Percentiles rank a stretch among this genome's conserved stretches.
phyloP scores from a whole-genome alignment of 2,113 vertebrate genomes.

The Thermophis baileyi region DNA sequence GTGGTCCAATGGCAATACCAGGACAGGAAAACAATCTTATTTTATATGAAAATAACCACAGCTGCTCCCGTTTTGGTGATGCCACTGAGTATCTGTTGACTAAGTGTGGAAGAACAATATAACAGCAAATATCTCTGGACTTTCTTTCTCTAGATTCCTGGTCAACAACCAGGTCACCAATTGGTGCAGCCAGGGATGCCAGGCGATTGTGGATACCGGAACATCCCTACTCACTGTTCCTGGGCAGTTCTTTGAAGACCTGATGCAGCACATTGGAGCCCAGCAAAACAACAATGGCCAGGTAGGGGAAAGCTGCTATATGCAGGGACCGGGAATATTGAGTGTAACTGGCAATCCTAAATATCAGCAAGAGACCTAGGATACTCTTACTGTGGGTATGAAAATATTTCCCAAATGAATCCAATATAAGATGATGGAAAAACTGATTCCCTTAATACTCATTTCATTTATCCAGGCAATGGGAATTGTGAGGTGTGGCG shows the following conservation, averaged over 20 bases:
- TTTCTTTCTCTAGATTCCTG: slow-evolving; percentile 50
- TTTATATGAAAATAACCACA: not conserved
- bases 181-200: slow-evolving; percentile 67
- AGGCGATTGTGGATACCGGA: slow-evolving; percentile 68
- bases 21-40: not conserved
- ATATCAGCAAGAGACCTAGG: not conserved
- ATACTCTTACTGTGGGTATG: not conserved
- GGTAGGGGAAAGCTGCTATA: slow-evolving; percentile 34
- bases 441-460: not conserved
- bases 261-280: slow-evolving; percentile 66
- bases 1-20: not conserved
- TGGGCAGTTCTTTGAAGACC: slow-evolving; percentile 23
- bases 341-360: not conserved
- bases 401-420: not conserved
- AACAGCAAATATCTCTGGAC: not conserved
- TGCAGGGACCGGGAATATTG: too few relatives aligned
- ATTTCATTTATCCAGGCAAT: too few relatives aligned
- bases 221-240: slow-evolving; percentile 65
- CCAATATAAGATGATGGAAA: not conserved
- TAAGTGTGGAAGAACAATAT: not conserved
- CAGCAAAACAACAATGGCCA: slow-evolving; percentile 54
- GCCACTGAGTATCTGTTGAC: not conserved
- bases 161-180: slow-evolving; percentile 50
- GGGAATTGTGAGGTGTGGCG: not conserved
- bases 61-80: not conserved